phyloP scores from a whole-genome alignment of 2,888 invertebrate genomes.

The Pyrrhosoma nymphula region DNA sequence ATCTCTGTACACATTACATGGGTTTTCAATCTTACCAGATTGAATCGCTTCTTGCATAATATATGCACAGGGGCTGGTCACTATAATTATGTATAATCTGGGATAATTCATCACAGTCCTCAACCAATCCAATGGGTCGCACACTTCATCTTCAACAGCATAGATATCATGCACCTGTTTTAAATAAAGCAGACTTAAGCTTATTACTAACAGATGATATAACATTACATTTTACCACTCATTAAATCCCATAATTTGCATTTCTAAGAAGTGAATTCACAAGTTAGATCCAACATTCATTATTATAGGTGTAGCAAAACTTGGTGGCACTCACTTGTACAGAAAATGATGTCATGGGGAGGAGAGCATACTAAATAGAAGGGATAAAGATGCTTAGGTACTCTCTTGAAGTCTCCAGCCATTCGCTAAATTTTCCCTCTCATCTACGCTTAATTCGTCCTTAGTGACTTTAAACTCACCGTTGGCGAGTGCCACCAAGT shows the following conservation, averaged over 20 bases:
- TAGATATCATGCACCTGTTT: background rate
- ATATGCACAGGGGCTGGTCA: background rate
- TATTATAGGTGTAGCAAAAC: too few relatives aligned
- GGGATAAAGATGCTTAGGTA: too few relatives aligned
- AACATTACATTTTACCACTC: background rate
- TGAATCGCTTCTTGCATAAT: background rate
- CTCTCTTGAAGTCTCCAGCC: too few relatives aligned
- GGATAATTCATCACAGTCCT: conserved; percentile 1
- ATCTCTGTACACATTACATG: background rate
- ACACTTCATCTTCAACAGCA: background rate
- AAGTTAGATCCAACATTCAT: too few relatives aligned
- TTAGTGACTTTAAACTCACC: too few relatives aligned
- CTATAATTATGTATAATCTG: background rate
- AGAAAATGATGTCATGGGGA: too few relatives aligned
- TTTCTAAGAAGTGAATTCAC: too few relatives aligned
- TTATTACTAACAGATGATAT: background rate
- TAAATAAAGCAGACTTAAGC: background rate
- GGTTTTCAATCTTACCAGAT: background rate
- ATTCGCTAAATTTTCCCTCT: too few relatives aligned
- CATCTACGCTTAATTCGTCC: too few relatives aligned
- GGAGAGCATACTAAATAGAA: too few relatives aligned
- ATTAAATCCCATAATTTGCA: background rate
- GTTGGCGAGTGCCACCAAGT: too few relatives aligned
- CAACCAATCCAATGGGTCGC: background rate
- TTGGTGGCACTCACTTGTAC: too few relatives aligned